These are phyloP conservation scores for Lamproptera curius DNA, from an alignment of 2,888 invertebrate species.

Conservation along the genomic window DNA sequence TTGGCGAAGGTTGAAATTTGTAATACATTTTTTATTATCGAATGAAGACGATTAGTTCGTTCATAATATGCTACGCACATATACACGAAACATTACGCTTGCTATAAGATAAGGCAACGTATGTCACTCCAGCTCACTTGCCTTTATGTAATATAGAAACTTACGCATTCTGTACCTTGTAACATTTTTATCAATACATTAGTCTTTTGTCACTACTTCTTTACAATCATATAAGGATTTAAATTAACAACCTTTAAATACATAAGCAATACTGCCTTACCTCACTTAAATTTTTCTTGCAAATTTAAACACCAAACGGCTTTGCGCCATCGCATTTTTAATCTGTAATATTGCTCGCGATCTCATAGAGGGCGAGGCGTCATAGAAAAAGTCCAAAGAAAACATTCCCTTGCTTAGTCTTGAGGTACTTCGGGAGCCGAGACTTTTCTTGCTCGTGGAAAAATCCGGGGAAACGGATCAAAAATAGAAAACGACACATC, in stretches of 20 bases:
- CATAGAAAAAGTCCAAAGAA: constrained; percentile 31
- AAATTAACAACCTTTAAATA: no score
- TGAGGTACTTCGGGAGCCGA: constrained; percentile 59
- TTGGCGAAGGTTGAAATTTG: no score
- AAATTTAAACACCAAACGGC: background rate
- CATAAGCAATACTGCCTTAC: background rate
- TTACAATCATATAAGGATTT: no score
- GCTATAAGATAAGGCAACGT: no score
- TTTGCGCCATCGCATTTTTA: constrained; percentile 12
- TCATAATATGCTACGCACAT: no score
- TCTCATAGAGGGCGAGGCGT: constrained; percentile 3
- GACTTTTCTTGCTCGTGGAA: constrained; percentile 54
- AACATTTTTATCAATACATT: no score
- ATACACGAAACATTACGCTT: no score
- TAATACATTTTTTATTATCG: no score
- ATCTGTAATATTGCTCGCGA: constrained; percentile 19
- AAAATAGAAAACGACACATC: constrained; percentile 76
- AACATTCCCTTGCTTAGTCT: constrained; percentile 41
- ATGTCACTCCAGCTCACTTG: no score
- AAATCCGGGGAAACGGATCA: constrained; percentile 66
- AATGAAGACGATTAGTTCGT: no score
- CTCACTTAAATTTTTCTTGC: background rate
- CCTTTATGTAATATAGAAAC: no score
- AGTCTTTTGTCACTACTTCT: background rate
- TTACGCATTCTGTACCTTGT: no score